phyloP scores from a whole-genome alignment of 2,797 vertebrate species.

The Bovichtus variegatus region DNA sequence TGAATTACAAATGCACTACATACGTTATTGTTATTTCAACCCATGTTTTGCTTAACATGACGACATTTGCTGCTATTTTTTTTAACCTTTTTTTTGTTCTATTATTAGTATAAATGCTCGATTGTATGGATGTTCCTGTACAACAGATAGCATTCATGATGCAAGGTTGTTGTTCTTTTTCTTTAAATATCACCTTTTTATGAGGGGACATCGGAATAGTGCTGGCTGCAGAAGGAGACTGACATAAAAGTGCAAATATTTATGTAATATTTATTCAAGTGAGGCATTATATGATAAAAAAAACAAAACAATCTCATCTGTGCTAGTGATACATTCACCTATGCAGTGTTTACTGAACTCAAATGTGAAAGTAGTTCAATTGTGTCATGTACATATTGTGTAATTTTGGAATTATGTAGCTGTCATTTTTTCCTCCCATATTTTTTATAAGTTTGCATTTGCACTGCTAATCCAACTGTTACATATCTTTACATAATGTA shows the following conservation, averaged over 20 bases:
- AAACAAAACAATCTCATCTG: slow-evolving; percentile 64
- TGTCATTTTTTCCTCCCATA: slow-evolving; percentile 58
- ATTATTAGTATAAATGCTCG: slow-evolving; percentile 41
- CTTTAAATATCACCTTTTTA: slow-evolving; percentile 28
- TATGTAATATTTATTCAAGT: slow-evolving; percentile 81
- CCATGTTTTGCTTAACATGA: slow-evolving; percentile 62
- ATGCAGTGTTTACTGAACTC: slow-evolving; percentile 82
- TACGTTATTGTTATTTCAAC: slow-evolving; percentile 54
- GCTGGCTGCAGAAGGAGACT: slow-evolving; percentile 42
- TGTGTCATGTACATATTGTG: slow-evolving; percentile 78
- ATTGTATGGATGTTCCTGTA: slow-evolving; percentile 29
- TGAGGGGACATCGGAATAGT: slow-evolving; percentile 20
- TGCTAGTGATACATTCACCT: slow-evolving; percentile 81
- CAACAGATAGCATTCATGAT: slow-evolving; percentile 30
- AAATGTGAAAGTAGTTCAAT: slow-evolving; percentile 78
- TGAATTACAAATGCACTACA: slow-evolving; percentile 54
- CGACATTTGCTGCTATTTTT: slow-evolving; percentile 67
- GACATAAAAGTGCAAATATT: slow-evolving; percentile 68
- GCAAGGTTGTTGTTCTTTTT: slow-evolving; percentile 12
- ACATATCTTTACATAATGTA: slow-evolving; percentile 51
- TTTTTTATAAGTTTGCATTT: slow-evolving; percentile 68
- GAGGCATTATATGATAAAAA: slow-evolving; percentile 67
- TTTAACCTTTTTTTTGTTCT: slow-evolving; percentile 32
- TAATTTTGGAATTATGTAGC: slow-evolving; percentile 69
- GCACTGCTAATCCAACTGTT: slow-evolving; percentile 62